Conservation (phyloP, 2,113 vertebrate genomes). For the Marmota monax region DNA sequence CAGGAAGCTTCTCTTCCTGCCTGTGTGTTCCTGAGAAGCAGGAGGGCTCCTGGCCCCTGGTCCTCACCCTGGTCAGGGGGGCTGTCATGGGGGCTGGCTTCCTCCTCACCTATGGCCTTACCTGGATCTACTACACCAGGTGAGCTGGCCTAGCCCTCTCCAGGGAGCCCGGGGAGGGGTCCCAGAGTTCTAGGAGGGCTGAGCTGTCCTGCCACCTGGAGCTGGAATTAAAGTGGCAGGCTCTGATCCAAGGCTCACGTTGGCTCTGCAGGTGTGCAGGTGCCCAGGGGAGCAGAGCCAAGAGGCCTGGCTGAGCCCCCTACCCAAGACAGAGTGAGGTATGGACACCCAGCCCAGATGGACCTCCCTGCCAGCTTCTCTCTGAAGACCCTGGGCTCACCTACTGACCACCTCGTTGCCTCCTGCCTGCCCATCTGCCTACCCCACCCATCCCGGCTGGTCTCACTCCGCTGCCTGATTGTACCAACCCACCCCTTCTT, state of each 20-base stretch:
- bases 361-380: no score
- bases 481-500: no score
- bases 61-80: conserved; percentile 60
- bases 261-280: background rate
- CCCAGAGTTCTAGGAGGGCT: no score
- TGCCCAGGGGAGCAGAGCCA: background rate
- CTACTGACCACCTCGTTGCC: no score
- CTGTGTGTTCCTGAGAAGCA: background rate
- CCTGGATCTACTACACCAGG: conserved; percentile 63
- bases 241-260: no score
- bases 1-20: background rate
- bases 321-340: background rate
- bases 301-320: background rate
- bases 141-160: background rate
- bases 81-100: conserved; percentile 44
- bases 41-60: conserved; percentile 42
- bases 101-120: conserved; percentile 59
- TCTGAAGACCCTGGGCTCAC: background rate
- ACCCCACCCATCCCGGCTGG: no score
- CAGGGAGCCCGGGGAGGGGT: accelerated
- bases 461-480: no score
- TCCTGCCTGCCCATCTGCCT: background rate
- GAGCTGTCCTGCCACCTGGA: background rate
- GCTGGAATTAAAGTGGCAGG: no score
- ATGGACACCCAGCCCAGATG: background rate